Evolutionary conservation across 2,797 vertebrate genomes (phyloP).

Genomic region (Aythya fuligula): DNA sequence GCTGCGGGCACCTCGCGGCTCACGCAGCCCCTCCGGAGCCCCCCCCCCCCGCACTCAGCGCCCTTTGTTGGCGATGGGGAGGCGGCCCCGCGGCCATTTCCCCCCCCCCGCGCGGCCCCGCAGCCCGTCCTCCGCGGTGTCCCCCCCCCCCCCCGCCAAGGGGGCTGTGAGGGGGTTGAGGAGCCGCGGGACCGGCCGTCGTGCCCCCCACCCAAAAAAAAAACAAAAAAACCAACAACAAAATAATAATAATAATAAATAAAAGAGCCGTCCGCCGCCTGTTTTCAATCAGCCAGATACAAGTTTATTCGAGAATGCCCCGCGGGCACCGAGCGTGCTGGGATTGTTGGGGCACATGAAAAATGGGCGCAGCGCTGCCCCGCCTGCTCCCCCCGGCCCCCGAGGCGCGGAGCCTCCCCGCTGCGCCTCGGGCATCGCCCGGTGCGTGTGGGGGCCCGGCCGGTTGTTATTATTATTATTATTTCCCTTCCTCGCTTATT

Average conservation of each 20-base stretch:
- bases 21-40: too few species aligned
- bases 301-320: constrained; percentile 80
- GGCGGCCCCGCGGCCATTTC: too few species aligned
- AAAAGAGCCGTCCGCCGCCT: constrained; percentile 63
- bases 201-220: background rate
- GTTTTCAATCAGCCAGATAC: constrained; percentile 81
- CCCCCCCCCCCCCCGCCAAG: too few species aligned
- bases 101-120: too few species aligned
- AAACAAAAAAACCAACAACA: too few species aligned
- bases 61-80: too few species aligned
- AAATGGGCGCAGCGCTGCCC: constrained; percentile 70
- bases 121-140: too few species aligned
- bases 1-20: too few species aligned
- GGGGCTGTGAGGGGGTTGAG: background rate
- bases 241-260: background rate
- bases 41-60: too few species aligned
- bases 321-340: constrained; percentile 77
- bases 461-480: background rate
- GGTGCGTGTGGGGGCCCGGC: too few species aligned
- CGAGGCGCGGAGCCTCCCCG: background rate
- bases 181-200: background rate
- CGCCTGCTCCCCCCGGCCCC: too few species aligned
- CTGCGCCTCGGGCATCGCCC: background rate
- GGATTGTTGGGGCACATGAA: constrained; percentile 79
- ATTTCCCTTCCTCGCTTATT: background rate